Evolutionary conservation across 2,888 invertebrate genomes (phyloP).

Genomic region (Philereme vetulata): DNA sequence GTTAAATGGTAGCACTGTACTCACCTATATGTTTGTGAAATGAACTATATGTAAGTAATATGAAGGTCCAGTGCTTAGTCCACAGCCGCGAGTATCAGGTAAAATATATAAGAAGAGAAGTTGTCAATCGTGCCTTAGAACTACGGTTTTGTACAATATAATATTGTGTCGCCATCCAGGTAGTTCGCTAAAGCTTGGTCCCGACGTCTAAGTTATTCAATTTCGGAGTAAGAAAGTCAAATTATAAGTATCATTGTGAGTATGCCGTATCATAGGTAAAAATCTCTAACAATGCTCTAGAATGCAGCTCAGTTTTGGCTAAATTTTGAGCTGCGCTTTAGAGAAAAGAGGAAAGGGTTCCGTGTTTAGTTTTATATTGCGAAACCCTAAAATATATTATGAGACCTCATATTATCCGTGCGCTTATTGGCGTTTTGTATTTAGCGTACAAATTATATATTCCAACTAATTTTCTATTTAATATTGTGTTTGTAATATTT

Average conservation of each 20-base stretch:
- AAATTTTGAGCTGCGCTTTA: constrained; percentile 13
- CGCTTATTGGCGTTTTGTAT: constrained; percentile 39
- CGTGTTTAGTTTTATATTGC: constrained; percentile 17
- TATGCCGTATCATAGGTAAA: not conserved
- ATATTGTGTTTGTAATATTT: constrained; percentile 30
- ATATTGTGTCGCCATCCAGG: constrained; percentile 51
- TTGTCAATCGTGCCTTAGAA: constrained; percentile 73
- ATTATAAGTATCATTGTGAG: constrained; percentile 29
- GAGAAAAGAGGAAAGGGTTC: constrained; percentile 15
- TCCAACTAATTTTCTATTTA: constrained; percentile 57
- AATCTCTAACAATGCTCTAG: constrained; percentile 1
- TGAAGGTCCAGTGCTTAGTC: constrained; percentile 31
- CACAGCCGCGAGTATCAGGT: constrained; percentile 22
- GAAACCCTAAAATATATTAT: constrained; percentile 7
- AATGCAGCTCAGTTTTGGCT: constrained; percentile 13
- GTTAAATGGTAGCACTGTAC: no score
- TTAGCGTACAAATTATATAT: constrained; percentile 42
- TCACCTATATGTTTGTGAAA: no score
- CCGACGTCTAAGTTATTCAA: constrained; percentile 8
- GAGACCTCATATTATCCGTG: constrained; percentile 16
- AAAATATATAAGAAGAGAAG: constrained; percentile 47
- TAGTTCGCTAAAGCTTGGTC: constrained; percentile 26
- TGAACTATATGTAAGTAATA: not conserved
- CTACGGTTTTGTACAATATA: constrained; percentile 52
- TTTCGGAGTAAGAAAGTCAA: constrained; percentile 31